These are phyloP conservation scores for Enteromius afrohamiltoni DNA, from an alignment of 2,797 vertebrate species.

Conservation along the genomic window DNA sequence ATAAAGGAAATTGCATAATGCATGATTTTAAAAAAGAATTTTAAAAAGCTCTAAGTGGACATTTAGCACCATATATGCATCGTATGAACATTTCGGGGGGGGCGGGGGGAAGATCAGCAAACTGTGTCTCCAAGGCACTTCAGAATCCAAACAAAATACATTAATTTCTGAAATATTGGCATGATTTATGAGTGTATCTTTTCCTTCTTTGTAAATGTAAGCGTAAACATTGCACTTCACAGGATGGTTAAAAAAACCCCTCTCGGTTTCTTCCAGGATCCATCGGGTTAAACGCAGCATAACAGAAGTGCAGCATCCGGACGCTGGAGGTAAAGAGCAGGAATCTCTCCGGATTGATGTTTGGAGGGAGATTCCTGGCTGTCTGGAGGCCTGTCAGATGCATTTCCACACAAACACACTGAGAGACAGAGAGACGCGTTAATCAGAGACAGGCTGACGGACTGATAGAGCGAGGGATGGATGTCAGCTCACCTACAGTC, in stretches of 20 bases:
- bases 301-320: constrained; percentile 60
- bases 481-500: constrained; percentile 88
- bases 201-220: constrained; percentile 39
- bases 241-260: constrained; percentile 33
- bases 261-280: not conserved
- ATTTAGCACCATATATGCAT: constrained; percentile 63
- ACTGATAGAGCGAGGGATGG: not conserved
- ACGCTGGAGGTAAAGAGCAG: constrained; percentile 52
- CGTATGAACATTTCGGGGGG: constrained; percentile 49
- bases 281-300: constrained; percentile 54
- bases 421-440: constrained; percentile 32
- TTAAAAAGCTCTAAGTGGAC: constrained; percentile 58
- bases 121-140: constrained; percentile 60
- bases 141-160: constrained; percentile 46
- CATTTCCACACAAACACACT: constrained; percentile 93
- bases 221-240: constrained; percentile 62
- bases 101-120: constrained; percentile 48
- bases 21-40: constrained; percentile 53
- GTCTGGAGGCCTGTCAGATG: constrained; percentile 72
- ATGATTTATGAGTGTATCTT: constrained; percentile 45
- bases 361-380: not conserved
- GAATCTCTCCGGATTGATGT: constrained; percentile 9
- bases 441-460: not conserved
- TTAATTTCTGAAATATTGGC: constrained; percentile 56
- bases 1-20: constrained; percentile 59